These are phyloP conservation scores for Epizoanthus illoricatus DNA, from an alignment of 92 coral and sea anemone species.

Conservation along the genomic window DNA sequence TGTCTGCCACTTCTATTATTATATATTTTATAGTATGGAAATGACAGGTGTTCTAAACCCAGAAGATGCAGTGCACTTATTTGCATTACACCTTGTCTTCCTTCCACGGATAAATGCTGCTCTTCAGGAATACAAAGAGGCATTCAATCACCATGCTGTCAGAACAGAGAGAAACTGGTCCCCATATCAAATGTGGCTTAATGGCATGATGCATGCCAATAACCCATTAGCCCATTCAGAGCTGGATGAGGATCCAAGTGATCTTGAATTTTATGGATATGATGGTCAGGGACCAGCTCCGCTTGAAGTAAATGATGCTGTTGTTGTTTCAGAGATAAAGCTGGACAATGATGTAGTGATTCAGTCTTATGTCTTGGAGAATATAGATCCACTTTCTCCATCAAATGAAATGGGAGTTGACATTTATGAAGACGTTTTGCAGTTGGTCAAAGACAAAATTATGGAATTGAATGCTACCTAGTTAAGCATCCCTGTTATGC, in stretches of 20 bases:
- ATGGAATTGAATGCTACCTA: too few species aligned
- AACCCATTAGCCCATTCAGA: conserved; percentile 56
- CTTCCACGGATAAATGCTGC: background rate
- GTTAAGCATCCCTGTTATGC: too few species aligned
- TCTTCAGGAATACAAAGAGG: conserved; percentile 60
- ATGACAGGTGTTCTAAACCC: too few species aligned
- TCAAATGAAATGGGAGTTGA: conserved; percentile 18
- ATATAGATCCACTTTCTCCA: background rate
- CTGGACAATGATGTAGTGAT: too few species aligned
- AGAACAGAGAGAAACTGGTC: conserved; percentile 70
- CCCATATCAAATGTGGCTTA: conserved; percentile 73
- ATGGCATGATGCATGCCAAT: conserved; percentile 66
- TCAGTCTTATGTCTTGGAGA: too few species aligned
- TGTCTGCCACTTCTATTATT: too few species aligned
- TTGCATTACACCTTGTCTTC: too few species aligned
- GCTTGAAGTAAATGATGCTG: conserved; percentile 11
- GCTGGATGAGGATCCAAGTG: conserved; percentile 43
- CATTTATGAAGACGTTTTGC: conserved; percentile 12
- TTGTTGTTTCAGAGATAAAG: too few species aligned
- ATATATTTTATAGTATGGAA: too few species aligned
- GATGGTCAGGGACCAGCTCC: conserved; percentile 54
- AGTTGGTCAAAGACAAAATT: too few species aligned
- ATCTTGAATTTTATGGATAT: conserved; percentile 53
- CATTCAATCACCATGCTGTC: conserved; percentile 62
- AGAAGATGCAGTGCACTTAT: too few species aligned